Conservation (phyloP, 2,113 vertebrate species). For the Cricetomys ansorgei region DNA sequence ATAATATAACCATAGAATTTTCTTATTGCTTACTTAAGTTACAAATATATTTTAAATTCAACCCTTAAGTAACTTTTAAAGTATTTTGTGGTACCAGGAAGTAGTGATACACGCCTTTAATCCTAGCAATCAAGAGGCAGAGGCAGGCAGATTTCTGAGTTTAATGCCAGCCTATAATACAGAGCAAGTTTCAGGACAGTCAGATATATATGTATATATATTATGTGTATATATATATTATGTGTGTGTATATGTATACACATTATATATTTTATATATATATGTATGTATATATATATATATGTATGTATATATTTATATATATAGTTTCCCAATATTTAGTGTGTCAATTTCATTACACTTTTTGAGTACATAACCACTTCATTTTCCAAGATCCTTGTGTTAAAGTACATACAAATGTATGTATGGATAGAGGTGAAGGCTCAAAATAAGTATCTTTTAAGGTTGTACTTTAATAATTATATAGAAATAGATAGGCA, state of each 20-base stretch:
- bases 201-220: not conserved
- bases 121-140: not conserved
- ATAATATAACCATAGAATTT: not conserved
- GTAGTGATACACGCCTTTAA: not conserved
- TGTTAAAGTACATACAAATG: not conserved
- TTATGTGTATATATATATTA: too few relatives aligned
- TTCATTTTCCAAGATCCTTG: not conserved
- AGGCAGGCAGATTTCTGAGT: not conserved
- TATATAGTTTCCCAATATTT: not conserved
- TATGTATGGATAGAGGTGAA: not conserved
- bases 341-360: not conserved
- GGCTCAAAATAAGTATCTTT: not conserved
- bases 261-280: not conserved
- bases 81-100: not conserved
- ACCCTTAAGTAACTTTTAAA: not conserved
- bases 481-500: not conserved
- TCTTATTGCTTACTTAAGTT: not conserved
- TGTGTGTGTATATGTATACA: too few relatives aligned
- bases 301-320: too few relatives aligned
- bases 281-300: not conserved
- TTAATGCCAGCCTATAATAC: not conserved
- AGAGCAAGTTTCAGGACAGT: not conserved
- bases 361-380: not conserved
- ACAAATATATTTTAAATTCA: not conserved
- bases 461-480: not conserved